A percentile compares a stretch with the other conserved stretches of the same genome.
These are phyloP conservation scores for Coracias cyanogaster DNA, from an alignment of 2,797 vertebrate species.

Conservation along the genomic window DNA sequence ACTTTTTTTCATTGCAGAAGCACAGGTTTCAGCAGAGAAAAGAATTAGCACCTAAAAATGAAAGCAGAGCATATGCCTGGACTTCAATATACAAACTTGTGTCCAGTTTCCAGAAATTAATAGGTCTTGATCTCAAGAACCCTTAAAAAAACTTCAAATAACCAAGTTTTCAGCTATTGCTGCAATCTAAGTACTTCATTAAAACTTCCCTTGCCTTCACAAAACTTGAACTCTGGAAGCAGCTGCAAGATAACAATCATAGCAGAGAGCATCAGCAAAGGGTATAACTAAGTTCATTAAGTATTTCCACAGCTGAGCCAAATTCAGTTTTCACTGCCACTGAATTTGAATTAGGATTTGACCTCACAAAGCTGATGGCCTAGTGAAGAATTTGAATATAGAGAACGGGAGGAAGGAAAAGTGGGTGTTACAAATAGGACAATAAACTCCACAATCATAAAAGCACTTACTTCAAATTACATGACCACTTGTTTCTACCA, in stretches of 20 bases:
- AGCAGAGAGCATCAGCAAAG: background rate
- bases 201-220: background rate
- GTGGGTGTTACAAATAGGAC: background rate
- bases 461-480: background rate
- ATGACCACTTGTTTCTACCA: background rate
- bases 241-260: background rate
- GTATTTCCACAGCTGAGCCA: background rate
- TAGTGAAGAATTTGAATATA: background rate
- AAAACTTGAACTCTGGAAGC: background rate
- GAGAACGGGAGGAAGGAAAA: background rate
- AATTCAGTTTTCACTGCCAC: background rate
- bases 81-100: background rate
- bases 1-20: background rate
- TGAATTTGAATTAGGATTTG: background rate
- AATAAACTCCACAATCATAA: background rate
- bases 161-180: background rate
- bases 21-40: background rate
- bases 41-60: background rate
- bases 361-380: background rate
- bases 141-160: conserved; percentile 3
- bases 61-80: background rate
- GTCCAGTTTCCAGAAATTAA: background rate
- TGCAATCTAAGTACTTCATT: conserved; percentile 7
- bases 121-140: background rate
- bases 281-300: background rate